Percentiles rank a stretch among this genome's conserved stretches.
Conservation (phyloP, 2,113 vertebrate species). For the Ceyx margarethae region DNA sequence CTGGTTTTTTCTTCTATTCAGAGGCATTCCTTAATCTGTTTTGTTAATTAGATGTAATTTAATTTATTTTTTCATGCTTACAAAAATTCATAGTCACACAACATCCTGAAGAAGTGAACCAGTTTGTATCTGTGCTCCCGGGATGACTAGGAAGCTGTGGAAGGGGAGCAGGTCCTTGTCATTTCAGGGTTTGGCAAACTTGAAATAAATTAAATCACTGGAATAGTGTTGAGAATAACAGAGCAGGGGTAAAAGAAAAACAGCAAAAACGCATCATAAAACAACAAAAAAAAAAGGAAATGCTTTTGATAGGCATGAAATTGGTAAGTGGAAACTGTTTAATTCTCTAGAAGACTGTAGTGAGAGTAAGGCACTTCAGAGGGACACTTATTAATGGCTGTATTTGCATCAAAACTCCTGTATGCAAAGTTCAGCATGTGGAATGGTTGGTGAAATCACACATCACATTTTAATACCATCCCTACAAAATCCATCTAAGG, state of each 20-base stretch:
- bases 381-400: not conserved
- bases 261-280: not conserved
- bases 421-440: not conserved
- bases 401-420: not conserved
- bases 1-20: not conserved
- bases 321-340: not conserved
- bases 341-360: not conserved
- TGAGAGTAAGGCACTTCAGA: not conserved
- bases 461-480: not conserved
- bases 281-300: not conserved
- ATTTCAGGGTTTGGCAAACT: not conserved
- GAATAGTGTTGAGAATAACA: not conserved
- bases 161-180: not conserved
- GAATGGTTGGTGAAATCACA: not conserved
- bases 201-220: not conserved
- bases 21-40: not conserved
- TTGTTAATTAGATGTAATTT: not conserved
- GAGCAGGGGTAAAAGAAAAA: accelerated
- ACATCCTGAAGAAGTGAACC: not conserved
- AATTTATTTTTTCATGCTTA: not conserved
- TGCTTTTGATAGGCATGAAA: not conserved
- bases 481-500: not conserved
- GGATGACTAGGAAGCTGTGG: not conserved
- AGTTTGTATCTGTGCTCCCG: not conserved
- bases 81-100: not conserved